Evolutionary conservation across 2,888 invertebrate genomes (phyloP).

Genomic region (Xylota segnis): DNA sequence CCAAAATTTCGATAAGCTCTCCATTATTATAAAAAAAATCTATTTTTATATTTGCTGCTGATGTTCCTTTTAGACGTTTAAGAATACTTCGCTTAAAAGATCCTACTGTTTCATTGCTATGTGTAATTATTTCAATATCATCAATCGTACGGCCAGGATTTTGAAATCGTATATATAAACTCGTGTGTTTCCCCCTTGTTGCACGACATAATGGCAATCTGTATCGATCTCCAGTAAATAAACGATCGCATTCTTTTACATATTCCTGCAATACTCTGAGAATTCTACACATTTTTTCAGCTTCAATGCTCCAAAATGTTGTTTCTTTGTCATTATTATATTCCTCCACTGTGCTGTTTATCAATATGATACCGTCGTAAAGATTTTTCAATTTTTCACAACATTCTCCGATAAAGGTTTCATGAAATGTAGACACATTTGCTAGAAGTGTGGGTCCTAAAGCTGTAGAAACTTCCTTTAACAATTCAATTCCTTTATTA

Average conservation of each 20-base stretch:
- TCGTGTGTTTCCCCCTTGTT: conserved; percentile 95
- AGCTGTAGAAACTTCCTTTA: conserved; percentile 97
- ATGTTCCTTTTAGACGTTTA: conserved; percentile 85
- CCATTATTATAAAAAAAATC: conserved; percentile 94
- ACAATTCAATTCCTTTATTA: conserved; percentile 94
- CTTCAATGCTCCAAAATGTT: conserved; percentile 85
- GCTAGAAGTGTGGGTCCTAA: conserved; percentile 94
- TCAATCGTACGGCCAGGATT: conserved; percentile 94
- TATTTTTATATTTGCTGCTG: conserved; percentile 91
- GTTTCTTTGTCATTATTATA: conserved; percentile 55
- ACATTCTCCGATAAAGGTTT: conserved; percentile 96
- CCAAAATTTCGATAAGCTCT: conserved; percentile 93
- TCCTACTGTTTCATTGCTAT: conserved; percentile 96
- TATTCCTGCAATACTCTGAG: conserved; percentile 98
- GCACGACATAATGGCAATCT: conserved; percentile 94
- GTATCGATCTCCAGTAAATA: conserved; percentile 94
- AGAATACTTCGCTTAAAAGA: conserved; percentile 92
- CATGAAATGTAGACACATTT: conserved; percentile 93
- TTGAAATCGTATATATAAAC: conserved; percentile 94
- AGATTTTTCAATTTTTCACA: conserved; percentile 94
- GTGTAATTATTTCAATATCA: conserved; percentile 96
- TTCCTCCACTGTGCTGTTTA: conserved; percentile 75
- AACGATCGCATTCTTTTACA: conserved; percentile 96
- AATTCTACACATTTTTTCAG: conserved; percentile 95
- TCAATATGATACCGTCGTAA: conserved; percentile 85